Base-by-base conservation (phyloP, 2,888 invertebrate genomes). In the Diploptera punctata region DNA sequence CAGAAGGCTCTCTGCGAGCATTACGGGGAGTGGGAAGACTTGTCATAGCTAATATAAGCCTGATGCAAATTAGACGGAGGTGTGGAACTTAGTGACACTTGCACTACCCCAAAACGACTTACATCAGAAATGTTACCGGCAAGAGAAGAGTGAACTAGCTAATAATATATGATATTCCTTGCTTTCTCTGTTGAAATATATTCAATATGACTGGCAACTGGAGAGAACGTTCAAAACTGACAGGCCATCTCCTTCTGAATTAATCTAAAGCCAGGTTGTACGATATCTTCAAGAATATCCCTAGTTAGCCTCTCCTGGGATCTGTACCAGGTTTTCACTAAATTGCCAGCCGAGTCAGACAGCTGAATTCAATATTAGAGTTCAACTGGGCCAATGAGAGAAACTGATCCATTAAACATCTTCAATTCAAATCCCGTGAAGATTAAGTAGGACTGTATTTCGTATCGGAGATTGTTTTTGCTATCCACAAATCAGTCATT, bases 1-100 rank as follows among this genome's bases (percentile, higher is more conserved):
- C 65, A 44, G 44, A 26, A 43, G 65, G 44, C 65, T 65, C 65
- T 65, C 65, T 5, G 44, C 65, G 7, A 43, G 26, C 65, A 65
- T 65, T 65, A 65, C 44, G 65, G 65, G 24, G 65, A 65, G 65
- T 65, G 44, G 26, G 44, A 65, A 65, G 65, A 65, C 65, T 65
- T 65, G 65, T 65, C 65, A 65, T 65, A 47, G 44, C 65, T 65
- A 65, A 65, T 65, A 65, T 44, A 65, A 43, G 44, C 65, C 24
- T 65, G 65, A 65, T 65, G 65, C 47, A 65, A 65, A 65, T 65
- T 65, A 65, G 65, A 10, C 10, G 33, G 65, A 65, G 65, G 26
- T 65, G 47, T 65, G 44, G 26, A 65, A 65, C 65, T 65, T 47
- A 18, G 62, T 62, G 62, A 62, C 62, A 62, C 62, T 62, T 62